phyloP scores from a whole-genome alignment of 2,888 invertebrate genomes.

The Perizoma flavofasciatum region DNA sequence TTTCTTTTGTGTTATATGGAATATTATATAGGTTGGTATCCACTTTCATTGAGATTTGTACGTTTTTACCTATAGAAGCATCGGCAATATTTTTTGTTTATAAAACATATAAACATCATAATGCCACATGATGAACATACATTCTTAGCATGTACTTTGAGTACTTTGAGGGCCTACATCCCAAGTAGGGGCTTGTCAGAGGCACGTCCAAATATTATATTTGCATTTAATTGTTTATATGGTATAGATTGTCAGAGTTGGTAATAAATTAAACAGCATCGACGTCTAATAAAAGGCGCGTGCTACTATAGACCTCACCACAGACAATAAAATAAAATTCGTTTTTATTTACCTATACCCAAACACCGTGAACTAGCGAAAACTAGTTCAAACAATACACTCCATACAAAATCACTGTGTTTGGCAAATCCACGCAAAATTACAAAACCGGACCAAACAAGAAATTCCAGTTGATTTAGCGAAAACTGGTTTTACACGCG shows the following conservation, averaged over 20 bases:
- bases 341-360: constrained; percentile 52
- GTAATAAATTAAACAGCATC: constrained; percentile 4
- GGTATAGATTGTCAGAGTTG: not conserved
- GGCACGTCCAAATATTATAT: too few species aligned
- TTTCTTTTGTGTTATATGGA: too few species aligned
- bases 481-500: constrained; percentile 70
- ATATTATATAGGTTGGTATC: not conserved
- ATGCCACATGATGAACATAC: too few species aligned
- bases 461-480: constrained; percentile 66
- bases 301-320: constrained; percentile 16
- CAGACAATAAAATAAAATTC: constrained; percentile 23
- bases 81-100: too few species aligned
- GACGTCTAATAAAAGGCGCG: constrained; percentile 5
- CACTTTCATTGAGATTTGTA: not conserved
- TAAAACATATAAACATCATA: too few species aligned
- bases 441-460: constrained; percentile 60
- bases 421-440: constrained; percentile 72
- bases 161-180: too few species aligned
- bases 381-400: constrained; percentile 61
- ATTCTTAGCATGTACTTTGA: too few species aligned
- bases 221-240: too few species aligned
- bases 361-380: constrained; percentile 60
- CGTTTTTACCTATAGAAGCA: too few species aligned
- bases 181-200: too few species aligned
- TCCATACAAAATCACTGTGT: constrained; percentile 69